Evolutionary conservation across 2,888 invertebrate species (phyloP), one percentile per base, ranked within the genome.

Genomic region (Stictocephala bisonia): DNA sequence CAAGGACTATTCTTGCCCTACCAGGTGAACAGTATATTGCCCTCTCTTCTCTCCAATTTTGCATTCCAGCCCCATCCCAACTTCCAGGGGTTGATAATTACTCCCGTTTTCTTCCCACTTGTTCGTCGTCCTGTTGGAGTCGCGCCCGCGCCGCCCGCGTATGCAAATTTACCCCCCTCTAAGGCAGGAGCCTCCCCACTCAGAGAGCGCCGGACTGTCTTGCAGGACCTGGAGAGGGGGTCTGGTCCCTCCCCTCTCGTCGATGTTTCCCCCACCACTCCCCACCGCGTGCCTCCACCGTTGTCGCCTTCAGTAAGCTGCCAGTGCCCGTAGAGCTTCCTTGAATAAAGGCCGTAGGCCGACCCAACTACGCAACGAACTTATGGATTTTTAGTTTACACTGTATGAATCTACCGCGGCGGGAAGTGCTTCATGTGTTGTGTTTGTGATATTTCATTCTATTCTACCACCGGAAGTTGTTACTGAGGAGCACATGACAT

Each of bases 151-250:
- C 40, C 56, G 24, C 56, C 67, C 67, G 68, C 56, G 40, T 72
- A 72, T 72, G 72, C 72, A 72, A 68, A 72, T 72, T 68, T 29
- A 22, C 58, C n/a, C 44, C 51, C 64, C 71, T 26, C n/a, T n/a
- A n/a, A n/a, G n/a, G n/a, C n/a, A n/a, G n/a, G n/a, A n/a, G n/a
- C 60, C 50, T n/a, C 71, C 22, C 18, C 44, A 44, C 41, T 24
- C 41, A 56, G 56, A 56, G 27, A 56, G 69, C 72, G 66, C 66
- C 72, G 40, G 51, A 35, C 72, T 51, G 66, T 66, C 66, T 66
- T 72, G 72, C 31, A 50, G 22, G 29, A 35, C 13, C 3, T 3
- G 31, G 64, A 70, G 73, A 26, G 73, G n/a, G 73, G 73, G 70
- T 60, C 22, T 58, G 18, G 31, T 40, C 31, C 50, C 41, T 48